Base-by-base conservation (phyloP, 1,140 invertebrate genomes). In the Drosophila kurseongensis region DNA sequence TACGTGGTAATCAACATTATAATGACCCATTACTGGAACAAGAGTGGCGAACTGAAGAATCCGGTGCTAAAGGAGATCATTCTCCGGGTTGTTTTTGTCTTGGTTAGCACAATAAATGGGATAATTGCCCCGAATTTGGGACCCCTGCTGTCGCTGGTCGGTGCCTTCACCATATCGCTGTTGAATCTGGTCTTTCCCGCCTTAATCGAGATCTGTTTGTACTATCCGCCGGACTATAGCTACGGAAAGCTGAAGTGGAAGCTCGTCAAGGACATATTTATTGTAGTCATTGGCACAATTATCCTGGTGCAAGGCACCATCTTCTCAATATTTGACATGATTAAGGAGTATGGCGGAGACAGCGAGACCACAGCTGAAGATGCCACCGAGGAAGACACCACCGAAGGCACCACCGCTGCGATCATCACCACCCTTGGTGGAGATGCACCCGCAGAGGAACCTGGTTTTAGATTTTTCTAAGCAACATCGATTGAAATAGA, bases 131-230 rank as follows among this genome's bases (percentile, higher is more conserved):
- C 80, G 2, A 74, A 84, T 63, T 40, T 84, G 29, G 81, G 81
- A 13, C 80, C 81, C 0, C 18, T 84, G 1, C 4, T 84, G 29
- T 45, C 62, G 2, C 40, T 84, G 40, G 62, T 85, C 9, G 80
- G 80, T 1, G 59, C 80, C 0, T 61, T 84, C 2, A 40, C 80
- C 35, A 74, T 84, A 27, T 85, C 81, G 10, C 6, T 80, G 8
- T 36, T 84, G 36, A 84, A 84, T 42, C 16, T 84, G 0, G 38
- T 84, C 5, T 80, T 80, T 8, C 80, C 80, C 4, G 65, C 77
- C 12, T 44, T 48, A 4, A 69, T 80, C 0, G 77, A 84, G 0
- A 23, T 84, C 0, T 80, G 77, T 23, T 36, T 84, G 12, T 54
- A 48, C 4, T 85, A 73, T 52, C 9, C 48, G 12, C 41, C 48